These are phyloP conservation scores for Lophotriccus pileatus DNA, from an alignment of 2,797 vertebrate genomes.

Conservation along the genomic window DNA sequence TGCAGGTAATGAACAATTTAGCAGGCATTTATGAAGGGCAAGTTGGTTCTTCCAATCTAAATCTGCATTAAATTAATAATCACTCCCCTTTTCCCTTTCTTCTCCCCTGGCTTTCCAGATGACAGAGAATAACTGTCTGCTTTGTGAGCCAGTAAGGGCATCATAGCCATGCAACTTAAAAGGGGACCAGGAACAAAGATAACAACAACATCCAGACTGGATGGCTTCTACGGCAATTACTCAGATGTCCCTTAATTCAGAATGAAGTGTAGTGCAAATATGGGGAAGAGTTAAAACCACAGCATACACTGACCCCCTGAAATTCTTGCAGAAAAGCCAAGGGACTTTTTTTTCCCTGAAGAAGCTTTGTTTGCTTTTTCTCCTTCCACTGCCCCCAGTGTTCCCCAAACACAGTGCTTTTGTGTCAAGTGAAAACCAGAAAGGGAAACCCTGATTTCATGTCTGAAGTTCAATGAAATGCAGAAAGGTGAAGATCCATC, in stretches of 20 bases:
- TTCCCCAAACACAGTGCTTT: not conserved
- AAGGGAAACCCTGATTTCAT: not conserved
- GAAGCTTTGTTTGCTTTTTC: not conserved
- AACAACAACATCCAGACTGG: not conserved
- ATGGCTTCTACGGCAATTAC: not conserved
- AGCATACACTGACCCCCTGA: not conserved
- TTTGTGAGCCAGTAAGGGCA: not conserved
- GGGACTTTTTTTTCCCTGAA: not conserved
- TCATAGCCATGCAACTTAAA: not conserved
- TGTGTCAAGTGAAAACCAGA: not conserved
- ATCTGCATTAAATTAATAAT: constrained; percentile 30
- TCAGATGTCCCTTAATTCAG: not conserved
- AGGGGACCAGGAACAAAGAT: not conserved
- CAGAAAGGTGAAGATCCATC: not conserved
- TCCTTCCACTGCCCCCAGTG: not conserved
- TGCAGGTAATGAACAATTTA: constrained; percentile 38
- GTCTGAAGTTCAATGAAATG: not conserved
- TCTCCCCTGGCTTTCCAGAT: not conserved
- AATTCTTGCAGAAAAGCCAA: not conserved
- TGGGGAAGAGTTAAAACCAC: not conserved
- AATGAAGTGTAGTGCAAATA: not conserved
- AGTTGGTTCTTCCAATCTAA: constrained; percentile 18
- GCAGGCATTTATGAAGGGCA: constrained; percentile 4
- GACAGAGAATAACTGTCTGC: not conserved
- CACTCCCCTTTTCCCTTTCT: not conserved